Evolutionary conservation across 2,888 invertebrate genomes (phyloP).

Genomic region (Oxystoma pomonae): DNA sequence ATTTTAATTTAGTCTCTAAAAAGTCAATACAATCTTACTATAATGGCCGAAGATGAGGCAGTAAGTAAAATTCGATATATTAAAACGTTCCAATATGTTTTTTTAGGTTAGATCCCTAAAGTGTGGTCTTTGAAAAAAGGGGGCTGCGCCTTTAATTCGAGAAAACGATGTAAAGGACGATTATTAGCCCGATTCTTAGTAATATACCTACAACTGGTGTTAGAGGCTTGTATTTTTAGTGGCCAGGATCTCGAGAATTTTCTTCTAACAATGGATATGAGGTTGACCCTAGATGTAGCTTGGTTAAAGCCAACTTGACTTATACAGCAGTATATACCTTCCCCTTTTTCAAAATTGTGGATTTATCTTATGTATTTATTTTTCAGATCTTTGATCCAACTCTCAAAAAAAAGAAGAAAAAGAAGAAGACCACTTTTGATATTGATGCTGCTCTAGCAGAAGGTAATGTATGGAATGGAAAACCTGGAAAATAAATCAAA

Average conservation of each 20-base stretch:
- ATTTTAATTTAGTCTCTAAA: background rate
- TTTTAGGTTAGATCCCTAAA: background rate
- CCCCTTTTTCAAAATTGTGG: background rate
- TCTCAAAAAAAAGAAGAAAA: constrained; percentile 88
- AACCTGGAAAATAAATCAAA: no score
- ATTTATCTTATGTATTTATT: background rate
- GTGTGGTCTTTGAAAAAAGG: background rate
- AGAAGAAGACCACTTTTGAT: constrained; percentile 93
- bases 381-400: constrained; percentile 79
- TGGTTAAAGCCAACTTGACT: background rate
- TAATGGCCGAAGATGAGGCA: background rate
- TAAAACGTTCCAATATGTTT: background rate
- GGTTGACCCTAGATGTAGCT: background rate
- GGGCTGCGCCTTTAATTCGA: no score
- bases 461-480: no score
- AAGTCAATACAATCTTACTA: background rate
- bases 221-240: no score
- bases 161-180: no score
- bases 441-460: constrained; percentile 78
- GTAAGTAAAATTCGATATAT: no score
- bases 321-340: background rate
- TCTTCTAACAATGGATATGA: no score
- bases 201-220: no score
- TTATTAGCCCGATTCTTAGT: no score
- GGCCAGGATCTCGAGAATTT: no score